Percentiles rank a stretch among this genome's conserved stretches.
phyloP scores from a whole-genome alignment of 2,113 vertebrate species.

The Dromiciops gliroides region DNA sequence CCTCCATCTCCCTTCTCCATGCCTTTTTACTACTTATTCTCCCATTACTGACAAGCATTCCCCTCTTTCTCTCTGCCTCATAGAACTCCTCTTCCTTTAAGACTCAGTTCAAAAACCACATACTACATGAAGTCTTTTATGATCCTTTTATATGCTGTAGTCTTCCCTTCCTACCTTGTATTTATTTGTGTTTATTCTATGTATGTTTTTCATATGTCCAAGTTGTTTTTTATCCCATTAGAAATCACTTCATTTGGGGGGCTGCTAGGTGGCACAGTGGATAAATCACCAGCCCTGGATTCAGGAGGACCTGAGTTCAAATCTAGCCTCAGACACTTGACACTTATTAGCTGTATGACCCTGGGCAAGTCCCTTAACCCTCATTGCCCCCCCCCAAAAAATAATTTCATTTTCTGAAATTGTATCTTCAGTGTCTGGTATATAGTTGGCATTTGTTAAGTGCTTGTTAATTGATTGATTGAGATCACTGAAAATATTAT shows the following conservation, averaged over 20 bases:
- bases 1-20: not conserved
- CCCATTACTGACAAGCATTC: not conserved
- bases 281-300: too few relatives aligned
- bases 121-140: not conserved
- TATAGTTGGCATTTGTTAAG: not conserved
- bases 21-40: not conserved
- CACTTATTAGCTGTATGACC: too few relatives aligned
- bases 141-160: not conserved
- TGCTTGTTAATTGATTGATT: not conserved
- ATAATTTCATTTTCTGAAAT: not conserved
- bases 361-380: too few relatives aligned
- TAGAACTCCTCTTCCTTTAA: not conserved
- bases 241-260: too few relatives aligned
- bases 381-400: too few relatives aligned
- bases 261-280: too few relatives aligned
- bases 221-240: not conserved
- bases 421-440: not conserved
- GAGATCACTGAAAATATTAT: not conserved
- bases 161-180: not conserved
- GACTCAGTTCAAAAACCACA: not conserved
- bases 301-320: too few relatives aligned
- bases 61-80: not conserved
- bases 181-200: not conserved
- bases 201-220: not conserved
- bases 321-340: too few relatives aligned